These are phyloP conservation scores for Phthorimaea operculella DNA, from an alignment of 1,140 invertebrate genomes.

Conservation along the genomic window DNA sequence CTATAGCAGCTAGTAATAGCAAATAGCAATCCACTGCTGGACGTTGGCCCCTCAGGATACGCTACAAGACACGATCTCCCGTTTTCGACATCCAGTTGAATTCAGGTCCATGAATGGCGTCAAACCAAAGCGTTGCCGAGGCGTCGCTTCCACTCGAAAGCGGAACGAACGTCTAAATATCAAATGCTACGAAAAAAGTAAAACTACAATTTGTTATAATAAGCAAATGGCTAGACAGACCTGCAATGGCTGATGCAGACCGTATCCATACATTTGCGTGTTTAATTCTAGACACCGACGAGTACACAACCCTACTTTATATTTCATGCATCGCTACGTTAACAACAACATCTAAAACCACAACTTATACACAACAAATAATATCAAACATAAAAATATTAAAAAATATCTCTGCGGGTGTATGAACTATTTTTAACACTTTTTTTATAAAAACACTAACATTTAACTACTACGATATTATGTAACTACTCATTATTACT, in stretches of 20 bases:
- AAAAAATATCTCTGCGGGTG: conserved; percentile 40
- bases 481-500: conserved; percentile 9
- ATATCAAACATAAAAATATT: conserved; percentile 9
- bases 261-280: conserved; percentile 44
- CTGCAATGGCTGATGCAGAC: conserved; percentile 56
- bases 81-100: too few species aligned
- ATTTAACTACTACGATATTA: conserved; percentile 10
- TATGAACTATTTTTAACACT: conserved; percentile 49
- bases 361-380: not conserved
- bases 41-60: too few species aligned
- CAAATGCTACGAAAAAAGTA: not conserved
- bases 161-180: too few species aligned
- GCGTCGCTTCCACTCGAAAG: too few species aligned
- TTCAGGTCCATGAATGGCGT: too few species aligned
- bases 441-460: conserved; percentile 56
- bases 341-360: conserved; percentile 11
- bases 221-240: conserved; percentile 46
- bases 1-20: too few species aligned
- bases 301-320: too few species aligned
- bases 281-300: conserved; percentile 21
- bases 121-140: too few species aligned
- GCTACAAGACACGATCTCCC: too few species aligned
- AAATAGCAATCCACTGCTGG: too few species aligned
- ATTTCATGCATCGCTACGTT: conserved; percentile 14
- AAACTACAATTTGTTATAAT: conserved; percentile 3